phyloP scores from a whole-genome alignment of 1,140 invertebrate species.

The Muscidifurax raptorellus region DNA sequence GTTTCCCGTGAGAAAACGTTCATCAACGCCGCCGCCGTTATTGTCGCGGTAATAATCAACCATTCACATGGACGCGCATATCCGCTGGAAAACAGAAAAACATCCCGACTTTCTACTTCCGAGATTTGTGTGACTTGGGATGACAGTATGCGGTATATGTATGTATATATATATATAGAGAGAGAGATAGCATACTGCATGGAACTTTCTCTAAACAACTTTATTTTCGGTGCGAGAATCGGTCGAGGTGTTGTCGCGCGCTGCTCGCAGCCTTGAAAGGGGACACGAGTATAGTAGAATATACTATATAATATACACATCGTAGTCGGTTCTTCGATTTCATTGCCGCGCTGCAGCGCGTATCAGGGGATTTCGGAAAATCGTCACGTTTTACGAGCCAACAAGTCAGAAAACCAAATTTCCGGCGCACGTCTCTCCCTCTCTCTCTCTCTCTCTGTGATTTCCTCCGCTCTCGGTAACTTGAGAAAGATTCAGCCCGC shows the following conservation, averaged over 20 bases:
- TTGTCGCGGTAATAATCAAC: not conserved
- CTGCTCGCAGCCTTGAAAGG: constrained; percentile 6
- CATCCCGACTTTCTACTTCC: constrained; percentile 6
- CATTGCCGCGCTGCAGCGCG: not conserved
- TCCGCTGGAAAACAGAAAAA: not conserved
- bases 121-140: not conserved
- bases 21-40: not conserved
- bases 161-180: too few species aligned
- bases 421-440: constrained; percentile 41
- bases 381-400: constrained; percentile 51
- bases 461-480: constrained; percentile 35
- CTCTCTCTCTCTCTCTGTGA: constrained; percentile 6
- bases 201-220: constrained; percentile 14
- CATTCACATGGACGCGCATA: not conserved
- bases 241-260: not conserved
- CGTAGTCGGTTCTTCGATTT: constrained; percentile 24
- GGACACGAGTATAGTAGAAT: not conserved
- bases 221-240: not conserved
- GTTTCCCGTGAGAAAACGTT: not conserved
- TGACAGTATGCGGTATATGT: not conserved
- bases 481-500: constrained; percentile 30
- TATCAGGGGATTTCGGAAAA: constrained; percentile 48
- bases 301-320: not conserved
- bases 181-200: too few species aligned
- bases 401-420: constrained; percentile 55